These are phyloP conservation scores for Epinotia demarniana DNA, from an alignment of 2,888 invertebrate genomes.

Conservation along the genomic window DNA sequence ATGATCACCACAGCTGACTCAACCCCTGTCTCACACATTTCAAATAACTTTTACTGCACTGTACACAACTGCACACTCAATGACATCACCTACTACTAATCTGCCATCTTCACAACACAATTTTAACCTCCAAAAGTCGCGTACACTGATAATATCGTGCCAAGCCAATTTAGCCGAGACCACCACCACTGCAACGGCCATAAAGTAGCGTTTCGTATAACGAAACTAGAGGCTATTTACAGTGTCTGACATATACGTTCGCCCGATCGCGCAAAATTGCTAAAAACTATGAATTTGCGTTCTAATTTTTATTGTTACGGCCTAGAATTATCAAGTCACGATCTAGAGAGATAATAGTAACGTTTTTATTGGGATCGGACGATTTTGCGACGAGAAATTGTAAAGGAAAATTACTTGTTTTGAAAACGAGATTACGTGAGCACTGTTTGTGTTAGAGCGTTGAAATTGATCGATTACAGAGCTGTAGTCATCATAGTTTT, in stretches of 20 bases:
- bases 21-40: constrained; percentile 15
- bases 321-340: constrained; percentile 18
- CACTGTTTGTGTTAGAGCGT: neutral
- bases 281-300: constrained; percentile 12
- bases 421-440: constrained; percentile 14
- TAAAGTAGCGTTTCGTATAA: constrained; percentile 22
- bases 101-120: constrained; percentile 29
- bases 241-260: constrained; percentile 32
- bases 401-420: constrained; percentile 30
- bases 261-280: constrained; percentile 28
- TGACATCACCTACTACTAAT: constrained; percentile 36
- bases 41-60: neutral
- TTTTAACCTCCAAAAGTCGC: constrained; percentile 26
- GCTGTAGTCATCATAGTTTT: neutral
- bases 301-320: constrained; percentile 18
- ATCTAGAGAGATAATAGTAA: neutral
- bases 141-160: constrained; percentile 29
- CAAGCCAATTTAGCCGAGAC: constrained; percentile 2
- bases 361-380: constrained; percentile 13
- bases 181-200: neutral
- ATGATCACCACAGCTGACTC: constrained; percentile 9
- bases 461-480: constrained; percentile 6
- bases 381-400: constrained; percentile 18
- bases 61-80: neutral
- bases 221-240: constrained; percentile 27